Conservation (phyloP, 37 sponge, comb jelly and placozoan species). For the Halisarca cf. caerulea region DNA sequence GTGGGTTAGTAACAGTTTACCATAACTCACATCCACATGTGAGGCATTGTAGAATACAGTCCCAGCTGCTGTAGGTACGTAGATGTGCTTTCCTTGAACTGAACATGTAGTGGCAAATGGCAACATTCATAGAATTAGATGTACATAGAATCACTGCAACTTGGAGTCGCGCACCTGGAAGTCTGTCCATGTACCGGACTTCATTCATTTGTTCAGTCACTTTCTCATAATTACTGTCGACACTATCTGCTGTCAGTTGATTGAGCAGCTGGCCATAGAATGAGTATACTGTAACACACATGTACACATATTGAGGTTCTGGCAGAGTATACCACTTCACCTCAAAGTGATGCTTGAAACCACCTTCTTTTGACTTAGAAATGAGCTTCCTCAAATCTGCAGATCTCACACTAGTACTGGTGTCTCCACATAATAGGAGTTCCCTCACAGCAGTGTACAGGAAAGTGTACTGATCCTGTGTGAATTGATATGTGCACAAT, state of each 20-base stretch:
- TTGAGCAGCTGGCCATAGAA: background rate
- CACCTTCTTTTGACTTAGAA: background rate
- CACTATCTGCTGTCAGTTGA: background rate
- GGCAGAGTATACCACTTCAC: background rate
- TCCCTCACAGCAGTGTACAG: conserved; percentile 17
- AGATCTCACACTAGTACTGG: background rate
- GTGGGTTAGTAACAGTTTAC: too few species aligned
- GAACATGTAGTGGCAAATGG: background rate
- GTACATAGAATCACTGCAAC: too few species aligned
- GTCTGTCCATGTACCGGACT: background rate
- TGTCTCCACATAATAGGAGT: conserved; percentile 12
- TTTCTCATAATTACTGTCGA: background rate
- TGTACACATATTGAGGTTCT: background rate
- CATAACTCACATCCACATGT: background rate
- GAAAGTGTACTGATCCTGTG: conserved; percentile 16
- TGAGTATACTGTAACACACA: background rate
- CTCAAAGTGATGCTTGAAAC: conserved; percentile 5
- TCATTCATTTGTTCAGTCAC: background rate
- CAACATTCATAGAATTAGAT: too few species aligned
- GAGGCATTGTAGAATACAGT: background rate
- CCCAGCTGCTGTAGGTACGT: background rate
- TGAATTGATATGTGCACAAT: too few species aligned
- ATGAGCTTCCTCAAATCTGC: background rate
- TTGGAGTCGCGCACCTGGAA: background rate
- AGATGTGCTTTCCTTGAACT: conserved; percentile 1